A percentile compares a stretch with the other conserved stretches of the same genome.
Conservation (phyloP, 2,113 vertebrate species). For the Hyaena hyaena region DNA sequence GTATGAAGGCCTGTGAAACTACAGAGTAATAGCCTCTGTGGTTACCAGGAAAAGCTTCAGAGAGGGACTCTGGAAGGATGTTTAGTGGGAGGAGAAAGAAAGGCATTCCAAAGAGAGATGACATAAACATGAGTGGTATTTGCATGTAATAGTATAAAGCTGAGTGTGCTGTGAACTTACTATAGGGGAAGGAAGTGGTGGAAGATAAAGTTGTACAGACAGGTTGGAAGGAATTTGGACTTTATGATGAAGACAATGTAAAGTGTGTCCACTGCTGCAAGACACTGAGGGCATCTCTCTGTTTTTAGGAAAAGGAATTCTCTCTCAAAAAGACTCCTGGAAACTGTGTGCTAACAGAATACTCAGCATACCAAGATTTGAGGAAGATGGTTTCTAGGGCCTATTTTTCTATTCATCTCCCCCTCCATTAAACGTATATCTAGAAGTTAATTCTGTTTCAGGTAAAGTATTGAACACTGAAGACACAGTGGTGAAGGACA, state of each 20-base stretch:
- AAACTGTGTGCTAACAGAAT: background rate
- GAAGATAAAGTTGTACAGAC: background rate
- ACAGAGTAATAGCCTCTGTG: background rate
- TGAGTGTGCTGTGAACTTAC: background rate
- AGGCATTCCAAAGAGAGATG: background rate
- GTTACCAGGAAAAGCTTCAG: background rate
- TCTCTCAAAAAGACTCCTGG: background rate
- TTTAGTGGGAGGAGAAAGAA: background rate
- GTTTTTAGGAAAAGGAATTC: background rate
- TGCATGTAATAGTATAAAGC: background rate
- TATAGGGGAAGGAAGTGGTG: background rate
- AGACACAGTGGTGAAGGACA: background rate
- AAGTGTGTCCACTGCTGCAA: background rate
- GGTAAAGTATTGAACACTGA: background rate
- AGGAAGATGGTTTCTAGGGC: background rate
- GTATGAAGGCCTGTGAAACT: background rate
- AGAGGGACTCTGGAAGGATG: background rate
- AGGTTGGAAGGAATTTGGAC: background rate
- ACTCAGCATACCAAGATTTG: background rate
- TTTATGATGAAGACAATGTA: background rate
- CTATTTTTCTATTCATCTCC: background rate
- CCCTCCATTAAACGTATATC: background rate
- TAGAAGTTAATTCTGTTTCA: conserved; percentile 10
- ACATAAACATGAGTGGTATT: background rate
- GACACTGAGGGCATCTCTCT: background rate